phyloP scores from a whole-genome alignment of 2,113 vertebrate genomes.

The Chloroceryle aenea region DNA sequence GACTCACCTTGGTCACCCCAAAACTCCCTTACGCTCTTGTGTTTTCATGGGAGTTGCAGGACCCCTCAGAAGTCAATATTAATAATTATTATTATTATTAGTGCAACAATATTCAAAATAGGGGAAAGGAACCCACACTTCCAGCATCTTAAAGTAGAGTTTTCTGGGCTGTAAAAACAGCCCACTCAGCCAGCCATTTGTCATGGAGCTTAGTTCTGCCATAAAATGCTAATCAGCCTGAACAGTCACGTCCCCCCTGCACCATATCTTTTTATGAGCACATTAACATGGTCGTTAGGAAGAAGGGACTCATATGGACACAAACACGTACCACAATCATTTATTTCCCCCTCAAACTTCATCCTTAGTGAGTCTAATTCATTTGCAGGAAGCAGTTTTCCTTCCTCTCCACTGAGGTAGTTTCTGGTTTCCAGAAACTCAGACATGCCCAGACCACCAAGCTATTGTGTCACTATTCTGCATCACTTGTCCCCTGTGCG shows the following conservation, averaged over 20 bases:
- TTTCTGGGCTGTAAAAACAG: slow-evolving; percentile 70
- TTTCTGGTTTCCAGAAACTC: background rate
- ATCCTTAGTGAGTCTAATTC: slow-evolving; percentile 38
- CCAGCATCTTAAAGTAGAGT: slow-evolving; percentile 54
- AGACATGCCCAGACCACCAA: background rate
- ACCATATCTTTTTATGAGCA: slow-evolving; percentile 81
- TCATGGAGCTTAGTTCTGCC: slow-evolving; percentile 79
- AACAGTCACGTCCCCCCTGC: slow-evolving; percentile 76
- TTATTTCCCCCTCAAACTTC: slow-evolving; percentile 58
- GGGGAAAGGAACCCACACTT: slow-evolving; percentile 41
- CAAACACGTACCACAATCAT: slow-evolving; percentile 73
- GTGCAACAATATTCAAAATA: slow-evolving; percentile 6
- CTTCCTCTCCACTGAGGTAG: background rate
- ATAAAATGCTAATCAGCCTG: slow-evolving; percentile 83
- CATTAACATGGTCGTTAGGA: slow-evolving; percentile 79
- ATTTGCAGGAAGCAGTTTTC: slow-evolving; percentile 2
- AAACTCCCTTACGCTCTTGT: background rate
- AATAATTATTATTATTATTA: background rate
- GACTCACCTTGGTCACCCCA: background rate
- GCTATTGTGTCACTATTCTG: background rate
- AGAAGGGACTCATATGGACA: slow-evolving; percentile 77
- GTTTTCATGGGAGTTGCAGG: background rate
- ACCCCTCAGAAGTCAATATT: background rate
- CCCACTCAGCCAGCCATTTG: slow-evolving; percentile 71
- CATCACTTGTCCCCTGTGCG: background rate